These are phyloP conservation scores for Stratiomys singularior DNA, from an alignment of 2,888 invertebrate species.

Conservation along the genomic window DNA sequence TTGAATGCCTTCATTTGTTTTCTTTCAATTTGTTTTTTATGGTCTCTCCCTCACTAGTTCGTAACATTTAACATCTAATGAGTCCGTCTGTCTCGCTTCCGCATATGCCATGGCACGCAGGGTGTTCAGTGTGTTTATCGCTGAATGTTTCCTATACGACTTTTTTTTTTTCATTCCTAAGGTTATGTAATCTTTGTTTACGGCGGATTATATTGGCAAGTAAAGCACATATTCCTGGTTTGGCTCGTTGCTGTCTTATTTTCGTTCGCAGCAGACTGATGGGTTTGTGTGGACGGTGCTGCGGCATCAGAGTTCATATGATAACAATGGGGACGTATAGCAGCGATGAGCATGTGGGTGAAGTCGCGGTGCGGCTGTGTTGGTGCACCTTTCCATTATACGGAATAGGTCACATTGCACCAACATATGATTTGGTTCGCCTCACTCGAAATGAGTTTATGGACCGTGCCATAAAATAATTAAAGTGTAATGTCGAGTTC, in stretches of 20 bases:
- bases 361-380: background rate
- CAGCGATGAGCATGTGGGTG: background rate
- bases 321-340: background rate
- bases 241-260: background rate
- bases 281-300: background rate
- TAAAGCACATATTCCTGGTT: slow-evolving; percentile 2
- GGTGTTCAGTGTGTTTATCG: slow-evolving; percentile 28
- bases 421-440: background rate
- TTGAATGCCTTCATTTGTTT: slow-evolving; percentile 44
- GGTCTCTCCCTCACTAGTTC: slow-evolving; percentile 4
- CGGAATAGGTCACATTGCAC: slow-evolving; percentile 12
- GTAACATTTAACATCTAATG: slow-evolving; percentile 12
- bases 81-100: background rate
- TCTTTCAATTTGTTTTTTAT: background rate
- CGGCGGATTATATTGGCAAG: slow-evolving; percentile 48
- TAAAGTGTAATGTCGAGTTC: slow-evolving; percentile 25
- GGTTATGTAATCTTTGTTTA: slow-evolving; percentile 52
- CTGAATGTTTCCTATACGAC: slow-evolving; percentile 12
- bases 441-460: slow-evolving; percentile 4
- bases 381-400: background rate
- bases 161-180: slow-evolving; percentile 40
- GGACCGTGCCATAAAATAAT: slow-evolving; percentile 41
- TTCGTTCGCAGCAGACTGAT: background rate
- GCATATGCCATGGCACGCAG: background rate
- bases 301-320: slow-evolving; percentile 10